Evolutionary conservation across 2,888 invertebrate species (phyloP), one percentile per base, ranked within the genome.

Genomic region (Scrobipalpa costella): DNA sequence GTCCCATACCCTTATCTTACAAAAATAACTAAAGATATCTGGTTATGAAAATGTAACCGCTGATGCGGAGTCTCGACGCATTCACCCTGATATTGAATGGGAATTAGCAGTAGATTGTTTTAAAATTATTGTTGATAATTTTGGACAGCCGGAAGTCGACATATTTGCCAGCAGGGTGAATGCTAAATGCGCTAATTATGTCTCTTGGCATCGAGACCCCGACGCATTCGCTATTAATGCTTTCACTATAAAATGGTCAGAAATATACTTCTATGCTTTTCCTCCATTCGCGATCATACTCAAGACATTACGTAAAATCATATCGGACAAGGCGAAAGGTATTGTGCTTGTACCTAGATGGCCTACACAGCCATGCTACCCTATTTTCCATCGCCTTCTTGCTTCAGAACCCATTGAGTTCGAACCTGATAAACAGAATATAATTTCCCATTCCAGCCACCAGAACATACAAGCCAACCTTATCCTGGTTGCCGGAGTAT

Each of bases 21-120:
- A n/a, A n/a, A n/a, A n/a, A n/a, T n/a, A 38, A 11, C 11, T n/a
- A n/a, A n/a, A n/a, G n/a, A n/a, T n/a, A n/a, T n/a, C n/a, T n/a
- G n/a, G n/a, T n/a, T 40, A 2, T 13, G 40, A 40, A 8, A 6
- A 40, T 40, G 40, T 13, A 8, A 40, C 11, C 2, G 40, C 40
- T 8, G 40, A 68, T 40, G 40, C 40, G 13, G 40, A 40, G 40
- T 40, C 40, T 13, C 40, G 40, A 8, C 6, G 11, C 6, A 13
- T 40, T 40, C 40, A 40, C 9, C 40, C 40, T 8, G 40, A 40
- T 13, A 40, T 40, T 52, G 65, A 33, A 65, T 68, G 65, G 67
- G 66, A 5, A 63, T n/a, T n/a, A n/a, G n/a, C n/a, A n/a, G n/a
- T n/a, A n/a, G n/a, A n/a, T n/a, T n/a, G n/a, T n/a, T 44, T 44